Evolutionary conservation across 1,140 invertebrate species (phyloP), one percentile per base, ranked within the genome.

Genomic region (Vanessa atalanta): DNA sequence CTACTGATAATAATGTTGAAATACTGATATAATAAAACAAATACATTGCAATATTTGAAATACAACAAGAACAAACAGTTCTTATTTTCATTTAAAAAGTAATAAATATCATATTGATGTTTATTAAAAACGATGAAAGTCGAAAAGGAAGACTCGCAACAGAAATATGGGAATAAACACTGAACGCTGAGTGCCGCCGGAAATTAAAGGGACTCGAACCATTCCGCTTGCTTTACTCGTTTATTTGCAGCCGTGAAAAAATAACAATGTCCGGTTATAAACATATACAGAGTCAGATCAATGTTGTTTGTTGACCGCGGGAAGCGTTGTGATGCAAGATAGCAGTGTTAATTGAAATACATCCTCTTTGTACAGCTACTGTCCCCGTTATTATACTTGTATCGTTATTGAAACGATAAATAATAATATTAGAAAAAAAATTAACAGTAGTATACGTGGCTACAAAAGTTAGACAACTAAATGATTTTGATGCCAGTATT

Each of bases 181-280:
- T 53, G 63, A n/a, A 43, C 48, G 65, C 69, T 50, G 48, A 74
- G 68, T 55, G 63, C 31, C 37, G 43, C 68, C 73, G 73, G 68
- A 75, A 75, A 75, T 75, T 75, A 75, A 75, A 75, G 55, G 50
- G 73, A 53, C 63, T 64, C 64, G 65, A 65, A 63, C 64, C 65
- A 70, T 75, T 70, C 61, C 48, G 60, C 61, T 47, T n/a, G 26
- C 60, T 70, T 71, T 53, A 37, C 48, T 71, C 53, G 70, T 71
- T 71, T 71, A 71, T 71, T 71, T 71, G 48, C 13, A 50, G 48
- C 70, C 70, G 47, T 23, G 60, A 23, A 71, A 71, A 71, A 71
- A 71, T 61, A 65, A 71, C 48, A 51, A 65, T 60, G 55, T 69
- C 60, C 70, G 63, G 61, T 71, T 71, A 55, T 71, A 71, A 65